Conservation (phyloP, 2,797 vertebrate species). For the Ceyx erithaca region DNA sequence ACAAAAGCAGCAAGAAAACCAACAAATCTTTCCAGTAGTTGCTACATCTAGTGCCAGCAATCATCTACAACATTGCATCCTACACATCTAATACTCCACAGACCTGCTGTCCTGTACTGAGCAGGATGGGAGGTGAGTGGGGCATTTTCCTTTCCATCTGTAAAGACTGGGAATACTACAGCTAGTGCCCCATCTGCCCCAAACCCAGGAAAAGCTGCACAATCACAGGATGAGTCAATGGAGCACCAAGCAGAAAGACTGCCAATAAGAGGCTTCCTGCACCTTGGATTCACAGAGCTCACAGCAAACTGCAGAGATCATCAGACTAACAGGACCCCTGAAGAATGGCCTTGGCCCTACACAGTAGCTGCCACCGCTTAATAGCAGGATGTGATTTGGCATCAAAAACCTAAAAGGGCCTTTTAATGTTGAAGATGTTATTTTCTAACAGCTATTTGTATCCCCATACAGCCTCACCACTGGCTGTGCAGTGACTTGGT, state of each 20-base stretch:
- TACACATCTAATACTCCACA: background rate
- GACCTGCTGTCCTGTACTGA: background rate
- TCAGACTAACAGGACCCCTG: background rate
- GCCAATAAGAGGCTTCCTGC: background rate
- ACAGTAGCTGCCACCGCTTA: background rate
- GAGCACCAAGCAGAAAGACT: background rate
- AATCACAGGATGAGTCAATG: rapidly evolving
- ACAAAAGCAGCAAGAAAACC: rapidly evolving
- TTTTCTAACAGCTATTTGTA: background rate
- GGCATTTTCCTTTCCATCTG: background rate
- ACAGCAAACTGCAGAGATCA: background rate
- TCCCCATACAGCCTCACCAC: background rate
- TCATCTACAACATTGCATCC: background rate
- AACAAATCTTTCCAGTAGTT: background rate
- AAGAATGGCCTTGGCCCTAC: background rate
- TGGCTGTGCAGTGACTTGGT: background rate
- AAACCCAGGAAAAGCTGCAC: background rate
- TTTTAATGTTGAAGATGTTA: background rate
- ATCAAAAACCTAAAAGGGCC: background rate
- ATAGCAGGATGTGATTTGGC: rapidly evolving
- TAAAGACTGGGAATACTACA: background rate
- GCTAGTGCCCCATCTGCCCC: background rate
- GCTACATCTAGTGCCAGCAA: background rate
- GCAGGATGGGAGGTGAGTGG: background rate
- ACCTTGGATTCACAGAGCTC: background rate